Percentiles rank a stretch among this genome's conserved stretches.
phyloP scores from a whole-genome alignment of 2,888 invertebrate species.

The Sylvicola cinctus region DNA sequence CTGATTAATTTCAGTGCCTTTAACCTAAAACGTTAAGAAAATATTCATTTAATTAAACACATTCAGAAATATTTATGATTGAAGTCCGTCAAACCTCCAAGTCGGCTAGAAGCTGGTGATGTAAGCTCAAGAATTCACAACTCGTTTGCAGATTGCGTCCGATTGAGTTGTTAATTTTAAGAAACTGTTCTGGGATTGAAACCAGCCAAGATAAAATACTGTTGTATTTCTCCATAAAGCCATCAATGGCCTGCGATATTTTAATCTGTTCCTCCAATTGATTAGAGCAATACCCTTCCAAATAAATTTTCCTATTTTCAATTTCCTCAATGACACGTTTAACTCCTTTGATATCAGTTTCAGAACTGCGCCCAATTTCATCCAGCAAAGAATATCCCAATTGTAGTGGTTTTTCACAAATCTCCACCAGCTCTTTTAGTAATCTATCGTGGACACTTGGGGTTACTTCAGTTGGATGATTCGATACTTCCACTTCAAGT shows the following conservation, averaged over 20 bases:
- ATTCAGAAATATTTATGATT: not conserved
- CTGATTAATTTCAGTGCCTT: constrained; percentile 44
- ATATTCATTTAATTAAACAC: constrained; percentile 3
- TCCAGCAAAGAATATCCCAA: constrained; percentile 54
- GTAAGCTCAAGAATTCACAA: constrained; percentile 50
- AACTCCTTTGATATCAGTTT: constrained; percentile 42
- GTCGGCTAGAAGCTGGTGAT: constrained; percentile 50
- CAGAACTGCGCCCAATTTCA: constrained; percentile 35
- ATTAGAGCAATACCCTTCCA: constrained; percentile 39
- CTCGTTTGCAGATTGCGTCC: constrained; percentile 44
- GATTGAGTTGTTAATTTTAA: constrained; percentile 52
- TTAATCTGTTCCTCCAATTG: constrained; percentile 47
- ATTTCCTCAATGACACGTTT: constrained; percentile 45
- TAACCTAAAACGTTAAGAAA: constrained; percentile 27
- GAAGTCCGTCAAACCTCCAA: constrained; percentile 30
- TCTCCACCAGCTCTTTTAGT: constrained; percentile 40
- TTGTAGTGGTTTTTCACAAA: constrained; percentile 41
- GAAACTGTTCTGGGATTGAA: constrained; percentile 48
- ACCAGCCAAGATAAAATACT: constrained; percentile 52
- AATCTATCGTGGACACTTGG: constrained; percentile 46
- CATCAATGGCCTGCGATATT: constrained; percentile 42
- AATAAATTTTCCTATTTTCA: constrained; percentile 46
- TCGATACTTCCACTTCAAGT: constrained; percentile 48
- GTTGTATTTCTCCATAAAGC: constrained; percentile 46
- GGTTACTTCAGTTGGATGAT: constrained; percentile 39